These are phyloP conservation scores for Nixonia krombeini DNA, from an alignment of 1,140 invertebrate genomes.

Conservation along the genomic window DNA sequence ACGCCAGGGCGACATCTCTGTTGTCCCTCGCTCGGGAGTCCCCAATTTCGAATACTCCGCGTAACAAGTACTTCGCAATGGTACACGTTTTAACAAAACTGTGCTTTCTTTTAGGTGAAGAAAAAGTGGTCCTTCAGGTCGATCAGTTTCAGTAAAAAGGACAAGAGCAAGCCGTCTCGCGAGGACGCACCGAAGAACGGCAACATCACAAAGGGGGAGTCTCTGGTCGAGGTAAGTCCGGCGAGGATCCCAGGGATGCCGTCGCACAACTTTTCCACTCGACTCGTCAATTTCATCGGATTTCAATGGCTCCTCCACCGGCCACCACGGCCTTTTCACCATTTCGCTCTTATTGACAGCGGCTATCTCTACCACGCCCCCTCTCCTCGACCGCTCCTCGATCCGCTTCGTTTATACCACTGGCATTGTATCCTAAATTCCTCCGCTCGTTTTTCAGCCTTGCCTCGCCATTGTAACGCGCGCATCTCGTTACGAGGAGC, in stretches of 20 bases:
- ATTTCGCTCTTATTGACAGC: no score
- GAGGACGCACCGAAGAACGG: slow-evolving; percentile 68
- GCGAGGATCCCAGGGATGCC: no score
- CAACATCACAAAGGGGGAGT: slow-evolving; percentile 68
- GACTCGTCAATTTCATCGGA: slow-evolving; percentile 8
- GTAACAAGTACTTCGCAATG: no score
- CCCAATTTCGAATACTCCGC: no score
- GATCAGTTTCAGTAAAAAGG: slow-evolving; percentile 87
- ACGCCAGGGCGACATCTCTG: no score
- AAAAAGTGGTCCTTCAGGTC: slow-evolving; percentile 90
- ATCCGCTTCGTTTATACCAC: neutral
- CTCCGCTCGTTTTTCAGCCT: neutral
- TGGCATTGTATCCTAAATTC: neutral
- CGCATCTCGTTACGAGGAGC: neutral
- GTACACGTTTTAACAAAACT: neutral
- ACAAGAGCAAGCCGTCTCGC: slow-evolving; percentile 82
- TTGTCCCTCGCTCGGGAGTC: neutral
- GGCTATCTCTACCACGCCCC: no score
- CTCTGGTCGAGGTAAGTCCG: slow-evolving; percentile 68
- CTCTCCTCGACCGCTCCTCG: neutral
- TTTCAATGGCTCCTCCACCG: neutral
- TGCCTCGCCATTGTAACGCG: neutral
- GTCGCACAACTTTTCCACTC: slow-evolving; percentile 18
- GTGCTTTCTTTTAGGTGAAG: slow-evolving; percentile 73
- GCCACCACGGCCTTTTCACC: no score